phyloP scores from a whole-genome alignment of 2,797 vertebrate species.

The Anguilla anguilla region DNA sequence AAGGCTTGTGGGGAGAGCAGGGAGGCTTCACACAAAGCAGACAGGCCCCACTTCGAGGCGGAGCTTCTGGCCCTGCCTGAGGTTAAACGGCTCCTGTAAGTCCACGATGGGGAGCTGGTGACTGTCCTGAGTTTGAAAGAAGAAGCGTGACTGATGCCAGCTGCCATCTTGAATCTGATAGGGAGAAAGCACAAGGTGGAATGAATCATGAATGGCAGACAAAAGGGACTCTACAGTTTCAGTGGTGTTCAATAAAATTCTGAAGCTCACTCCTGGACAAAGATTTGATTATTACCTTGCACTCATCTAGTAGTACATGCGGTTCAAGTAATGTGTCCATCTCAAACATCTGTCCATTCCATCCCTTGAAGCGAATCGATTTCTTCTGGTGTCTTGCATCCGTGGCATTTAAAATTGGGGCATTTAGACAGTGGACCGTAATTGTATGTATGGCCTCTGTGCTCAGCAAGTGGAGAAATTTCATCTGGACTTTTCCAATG shows the following conservation, averaged over 20 bases:
- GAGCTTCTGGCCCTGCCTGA: slow-evolving; percentile 68
- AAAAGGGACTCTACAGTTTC: slow-evolving; percentile 18
- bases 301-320: slow-evolving; percentile 83
- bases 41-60: slow-evolving; percentile 85
- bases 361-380: slow-evolving; percentile 81
- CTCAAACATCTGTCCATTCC: slow-evolving; percentile 90
- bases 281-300: slow-evolving; percentile 80
- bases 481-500: slow-evolving; percentile 94
- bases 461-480: slow-evolving; percentile 96
- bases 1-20: slow-evolving; percentile 8
- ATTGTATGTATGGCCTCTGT: slow-evolving; percentile 86
- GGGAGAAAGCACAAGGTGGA: slow-evolving; percentile 29
- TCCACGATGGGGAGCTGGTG: slow-evolving; percentile 87
- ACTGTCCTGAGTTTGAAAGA: slow-evolving; percentile 89
- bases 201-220: slow-evolving; percentile 3
- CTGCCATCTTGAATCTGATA: slow-evolving; percentile 90
- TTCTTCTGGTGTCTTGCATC: slow-evolving; percentile 53
- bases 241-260: neutral
- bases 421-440: slow-evolving; percentile 85
- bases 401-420: slow-evolving; percentile 59
- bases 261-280: neutral
- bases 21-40: slow-evolving; percentile 83
- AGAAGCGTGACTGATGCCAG: slow-evolving; percentile 88
- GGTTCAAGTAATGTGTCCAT: slow-evolving; percentile 83
- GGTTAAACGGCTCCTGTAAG: slow-evolving; percentile 73